These are phyloP conservation scores for Pogona vitticeps DNA, from an alignment of 2,113 vertebrate species.

Conservation along the genomic window DNA sequence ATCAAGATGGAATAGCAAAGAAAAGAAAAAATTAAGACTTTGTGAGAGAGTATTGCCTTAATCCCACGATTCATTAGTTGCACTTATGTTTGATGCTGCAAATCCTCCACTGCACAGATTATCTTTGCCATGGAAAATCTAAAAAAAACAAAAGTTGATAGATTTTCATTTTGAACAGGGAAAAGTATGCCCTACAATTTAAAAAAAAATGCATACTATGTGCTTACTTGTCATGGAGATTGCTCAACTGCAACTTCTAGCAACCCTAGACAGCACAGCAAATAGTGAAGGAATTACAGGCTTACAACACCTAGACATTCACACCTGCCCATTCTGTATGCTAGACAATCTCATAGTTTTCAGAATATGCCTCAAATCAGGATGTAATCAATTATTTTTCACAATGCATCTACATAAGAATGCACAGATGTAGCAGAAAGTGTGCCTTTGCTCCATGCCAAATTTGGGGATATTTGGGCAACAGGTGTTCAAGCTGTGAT, in stretches of 20 bases:
- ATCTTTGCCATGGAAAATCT: conserved; percentile 63
- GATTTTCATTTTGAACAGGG: background rate
- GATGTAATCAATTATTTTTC: background rate
- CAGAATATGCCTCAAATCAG: background rate
- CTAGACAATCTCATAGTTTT: background rate
- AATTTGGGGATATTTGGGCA: too few species aligned
- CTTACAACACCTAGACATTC: too few species aligned
- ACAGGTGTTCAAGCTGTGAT: too few species aligned
- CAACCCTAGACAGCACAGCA: background rate
- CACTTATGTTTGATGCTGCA: conserved; percentile 42
- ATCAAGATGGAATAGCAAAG: too few species aligned
- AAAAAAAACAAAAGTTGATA: conserved; percentile 24
- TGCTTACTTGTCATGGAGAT: background rate
- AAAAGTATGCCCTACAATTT: background rate
- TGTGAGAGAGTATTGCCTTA: conserved; percentile 49
- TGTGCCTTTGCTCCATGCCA: too few species aligned
- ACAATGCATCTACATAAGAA: background rate
- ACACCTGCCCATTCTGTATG: background rate
- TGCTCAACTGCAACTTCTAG: background rate
- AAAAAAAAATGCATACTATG: background rate
- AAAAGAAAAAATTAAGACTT: too few species aligned
- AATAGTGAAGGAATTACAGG: background rate
- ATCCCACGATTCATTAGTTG: conserved; percentile 74
- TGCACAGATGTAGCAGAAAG: too few species aligned
- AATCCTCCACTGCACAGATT: conserved; percentile 34